Evolutionary conservation across 1,140 invertebrate genomes (phyloP).

Genomic region (Lethocerus indicus): DNA sequence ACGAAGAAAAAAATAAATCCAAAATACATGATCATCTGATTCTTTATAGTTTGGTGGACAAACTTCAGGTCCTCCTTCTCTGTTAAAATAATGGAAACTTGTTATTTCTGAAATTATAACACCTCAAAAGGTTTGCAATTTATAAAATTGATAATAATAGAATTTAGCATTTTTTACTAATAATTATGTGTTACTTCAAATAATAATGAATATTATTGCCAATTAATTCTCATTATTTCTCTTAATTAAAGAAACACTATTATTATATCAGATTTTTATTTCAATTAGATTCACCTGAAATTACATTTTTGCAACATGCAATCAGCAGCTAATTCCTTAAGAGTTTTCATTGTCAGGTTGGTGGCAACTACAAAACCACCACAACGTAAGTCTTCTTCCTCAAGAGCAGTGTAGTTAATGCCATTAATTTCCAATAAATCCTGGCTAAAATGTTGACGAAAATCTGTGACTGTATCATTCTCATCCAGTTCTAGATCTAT

Average conservation of each 20-base stretch:
- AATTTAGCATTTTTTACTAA: background rate
- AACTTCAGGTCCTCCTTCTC: constrained; percentile 44
- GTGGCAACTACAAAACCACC: constrained; percentile 42
- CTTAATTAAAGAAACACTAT: background rate
- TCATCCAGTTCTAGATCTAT: constrained; percentile 51
- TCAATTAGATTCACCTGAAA: constrained; percentile 29
- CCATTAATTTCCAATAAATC: constrained; percentile 36
- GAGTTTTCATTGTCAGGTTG: constrained; percentile 34
- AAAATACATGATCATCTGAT: constrained; percentile 54
- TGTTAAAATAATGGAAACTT: no score
- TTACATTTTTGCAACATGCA: constrained; percentile 56
- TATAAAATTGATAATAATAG: background rate
- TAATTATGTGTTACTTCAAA: background rate
- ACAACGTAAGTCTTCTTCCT: constrained; percentile 49
- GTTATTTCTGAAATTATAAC: no score
- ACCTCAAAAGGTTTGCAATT: no score
- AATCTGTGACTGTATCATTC: constrained; percentile 42
- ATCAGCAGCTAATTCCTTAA: constrained; percentile 33
- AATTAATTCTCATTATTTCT: background rate
- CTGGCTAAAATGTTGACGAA: constrained; percentile 43
- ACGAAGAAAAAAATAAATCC: constrained; percentile 56
- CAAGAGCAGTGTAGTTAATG: constrained; percentile 47
- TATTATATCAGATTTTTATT: no score
- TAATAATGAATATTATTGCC: background rate
- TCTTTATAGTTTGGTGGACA: constrained; percentile 56